phyloP scores from a whole-genome alignment of 2,113 vertebrate species.

The Saccopteryx bilineata region DNA sequence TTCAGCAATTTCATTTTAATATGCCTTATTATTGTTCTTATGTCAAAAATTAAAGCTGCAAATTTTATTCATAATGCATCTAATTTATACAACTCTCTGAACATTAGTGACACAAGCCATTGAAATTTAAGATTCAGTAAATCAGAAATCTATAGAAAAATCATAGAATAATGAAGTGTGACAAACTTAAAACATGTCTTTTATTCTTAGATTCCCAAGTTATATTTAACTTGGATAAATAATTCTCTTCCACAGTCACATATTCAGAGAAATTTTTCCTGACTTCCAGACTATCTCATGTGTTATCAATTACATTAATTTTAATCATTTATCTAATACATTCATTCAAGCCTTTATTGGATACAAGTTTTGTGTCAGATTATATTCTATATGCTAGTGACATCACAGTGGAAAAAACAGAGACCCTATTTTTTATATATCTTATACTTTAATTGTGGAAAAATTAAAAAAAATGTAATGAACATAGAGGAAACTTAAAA shows the following conservation, averaged over 20 bases:
- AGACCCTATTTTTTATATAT: background rate
- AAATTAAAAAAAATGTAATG: background rate
- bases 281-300: background rate
- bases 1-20: constrained; percentile 28
- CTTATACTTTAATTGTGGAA: background rate
- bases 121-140: background rate
- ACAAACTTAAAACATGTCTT: background rate
- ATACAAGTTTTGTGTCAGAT: background rate
- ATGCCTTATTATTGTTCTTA: background rate
- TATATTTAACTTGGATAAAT: background rate
- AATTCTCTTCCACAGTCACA: background rate
- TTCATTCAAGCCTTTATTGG: background rate
- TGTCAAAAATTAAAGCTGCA: background rate
- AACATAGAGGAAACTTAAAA: background rate
- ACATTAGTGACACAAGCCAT: background rate
- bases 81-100: background rate
- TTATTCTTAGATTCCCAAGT: background rate
- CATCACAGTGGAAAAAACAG: background rate
- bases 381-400: background rate
- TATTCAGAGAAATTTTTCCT: background rate
- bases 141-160: background rate
- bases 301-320: background rate
- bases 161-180: background rate
- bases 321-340: background rate
- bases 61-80: constrained; percentile 11